phyloP scores from a whole-genome alignment of 2,113 vertebrate species.

The Zosterops hypoxanthus region DNA sequence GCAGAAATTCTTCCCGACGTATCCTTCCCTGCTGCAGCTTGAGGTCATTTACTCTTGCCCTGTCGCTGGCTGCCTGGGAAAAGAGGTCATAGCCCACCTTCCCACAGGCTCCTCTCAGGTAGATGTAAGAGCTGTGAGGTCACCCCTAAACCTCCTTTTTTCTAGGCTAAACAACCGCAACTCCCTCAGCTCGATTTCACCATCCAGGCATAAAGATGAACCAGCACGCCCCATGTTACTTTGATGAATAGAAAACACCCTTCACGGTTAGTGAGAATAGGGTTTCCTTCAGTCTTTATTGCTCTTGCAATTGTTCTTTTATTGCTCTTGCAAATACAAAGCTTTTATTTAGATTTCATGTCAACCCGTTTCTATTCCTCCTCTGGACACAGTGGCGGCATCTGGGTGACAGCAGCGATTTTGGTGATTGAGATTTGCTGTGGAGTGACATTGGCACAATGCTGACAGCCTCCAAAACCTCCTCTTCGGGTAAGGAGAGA shows the following conservation, averaged over 20 bases:
- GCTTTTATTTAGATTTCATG: neutral
- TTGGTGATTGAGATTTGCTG: neutral
- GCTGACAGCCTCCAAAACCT: neutral
- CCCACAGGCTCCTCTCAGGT: neutral
- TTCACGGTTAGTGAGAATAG: rapidly evolving
- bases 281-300: neutral
- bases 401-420: neutral
- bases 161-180: neutral
- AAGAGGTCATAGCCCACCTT: neutral
- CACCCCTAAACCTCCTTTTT: neutral
- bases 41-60: neutral
- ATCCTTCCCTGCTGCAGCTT: rapidly evolving
- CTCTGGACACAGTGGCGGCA: neutral
- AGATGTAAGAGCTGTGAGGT: neutral
- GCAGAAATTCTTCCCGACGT: rapidly evolving
- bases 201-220: neutral
- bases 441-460: neutral
- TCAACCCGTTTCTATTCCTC: neutral
- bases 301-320: neutral
- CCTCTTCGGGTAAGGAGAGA: neutral
- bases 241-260: neutral
- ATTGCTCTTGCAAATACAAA: neutral
- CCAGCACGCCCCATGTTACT: rapidly evolving
- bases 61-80: neutral
- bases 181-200: neutral